Evolutionary conservation across 2,113 vertebrate genomes (phyloP).

Genomic region (Gavia stellata): DNA sequence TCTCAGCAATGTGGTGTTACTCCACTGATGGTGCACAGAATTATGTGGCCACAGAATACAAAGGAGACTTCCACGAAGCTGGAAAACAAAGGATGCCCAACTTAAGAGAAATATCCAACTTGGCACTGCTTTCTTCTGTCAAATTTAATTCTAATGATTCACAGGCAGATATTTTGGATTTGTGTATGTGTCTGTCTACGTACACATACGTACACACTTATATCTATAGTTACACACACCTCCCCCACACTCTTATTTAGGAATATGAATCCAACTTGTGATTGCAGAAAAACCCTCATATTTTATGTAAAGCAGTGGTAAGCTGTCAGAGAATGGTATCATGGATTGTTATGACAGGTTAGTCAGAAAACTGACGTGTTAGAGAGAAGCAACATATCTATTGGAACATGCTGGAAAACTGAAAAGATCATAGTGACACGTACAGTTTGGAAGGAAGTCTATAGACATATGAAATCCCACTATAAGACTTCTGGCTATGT

Average conservation of each 20-base stretch:
- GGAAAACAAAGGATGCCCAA: not conserved
- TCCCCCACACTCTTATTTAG: not conserved
- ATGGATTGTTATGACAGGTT: not conserved
- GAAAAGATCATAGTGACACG: accelerated
- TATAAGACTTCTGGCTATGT: not conserved
- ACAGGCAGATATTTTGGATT: not conserved
- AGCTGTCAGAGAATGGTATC: not conserved
- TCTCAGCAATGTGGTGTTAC: not conserved
- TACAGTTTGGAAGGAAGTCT: not conserved
- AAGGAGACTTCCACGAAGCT: not conserved
- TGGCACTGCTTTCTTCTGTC: not conserved
- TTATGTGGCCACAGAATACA: not conserved
- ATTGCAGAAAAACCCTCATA: not conserved
- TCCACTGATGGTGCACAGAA: not conserved
- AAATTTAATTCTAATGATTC: not conserved
- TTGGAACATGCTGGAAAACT: not conserved
- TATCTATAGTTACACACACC: not conserved
- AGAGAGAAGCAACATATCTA: not conserved
- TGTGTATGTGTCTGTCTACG: not conserved
- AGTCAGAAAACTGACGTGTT: not conserved
- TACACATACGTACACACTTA: not conserved
- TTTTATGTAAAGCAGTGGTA: not conserved
- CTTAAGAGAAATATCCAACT: not conserved
- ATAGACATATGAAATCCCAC: not conserved
- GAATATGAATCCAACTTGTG: not conserved